Conservation (phyloP, 1,140 invertebrate genomes). For the Pogonus chalceus region DNA sequence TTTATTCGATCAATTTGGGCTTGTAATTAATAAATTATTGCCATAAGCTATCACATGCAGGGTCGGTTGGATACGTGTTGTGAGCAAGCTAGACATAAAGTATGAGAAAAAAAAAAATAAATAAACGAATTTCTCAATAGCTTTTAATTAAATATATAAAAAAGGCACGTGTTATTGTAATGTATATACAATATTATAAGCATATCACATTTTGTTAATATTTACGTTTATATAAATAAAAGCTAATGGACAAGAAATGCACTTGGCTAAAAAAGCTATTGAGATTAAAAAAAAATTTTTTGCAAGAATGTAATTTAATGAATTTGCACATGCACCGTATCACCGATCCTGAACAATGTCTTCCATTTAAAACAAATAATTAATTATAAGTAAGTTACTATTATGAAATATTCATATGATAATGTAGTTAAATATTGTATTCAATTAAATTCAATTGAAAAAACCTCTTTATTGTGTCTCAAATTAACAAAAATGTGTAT, state of each 20-base stretch:
- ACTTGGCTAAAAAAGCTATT: not conserved
- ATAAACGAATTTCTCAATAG: not conserved
- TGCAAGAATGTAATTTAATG: no score
- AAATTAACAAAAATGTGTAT: no score
- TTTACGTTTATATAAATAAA: not conserved
- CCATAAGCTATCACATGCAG: not conserved
- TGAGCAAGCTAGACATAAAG: not conserved
- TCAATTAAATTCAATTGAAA: constrained; percentile 6
- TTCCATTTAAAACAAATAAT: constrained; percentile 38
- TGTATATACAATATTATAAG: constrained; percentile 27
- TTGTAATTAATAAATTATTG: not conserved
- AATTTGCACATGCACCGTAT: no score
- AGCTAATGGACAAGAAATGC: not conserved
- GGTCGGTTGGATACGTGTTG: not conserved
- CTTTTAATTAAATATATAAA: not conserved
- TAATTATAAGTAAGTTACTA: constrained; percentile 30
- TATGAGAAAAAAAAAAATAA: no score
- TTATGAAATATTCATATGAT: constrained; percentile 11
- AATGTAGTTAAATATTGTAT: constrained; percentile 5
- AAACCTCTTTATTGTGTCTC: no score
- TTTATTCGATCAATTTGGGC: not conserved
- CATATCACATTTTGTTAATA: not conserved
- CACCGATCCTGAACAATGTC: constrained; percentile 26
- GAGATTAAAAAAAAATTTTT: not conserved
- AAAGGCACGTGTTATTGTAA: not conserved